Evolutionary conservation across 2,888 invertebrate species (phyloP).

Genomic region (Synanthedon vespiformis): DNA sequence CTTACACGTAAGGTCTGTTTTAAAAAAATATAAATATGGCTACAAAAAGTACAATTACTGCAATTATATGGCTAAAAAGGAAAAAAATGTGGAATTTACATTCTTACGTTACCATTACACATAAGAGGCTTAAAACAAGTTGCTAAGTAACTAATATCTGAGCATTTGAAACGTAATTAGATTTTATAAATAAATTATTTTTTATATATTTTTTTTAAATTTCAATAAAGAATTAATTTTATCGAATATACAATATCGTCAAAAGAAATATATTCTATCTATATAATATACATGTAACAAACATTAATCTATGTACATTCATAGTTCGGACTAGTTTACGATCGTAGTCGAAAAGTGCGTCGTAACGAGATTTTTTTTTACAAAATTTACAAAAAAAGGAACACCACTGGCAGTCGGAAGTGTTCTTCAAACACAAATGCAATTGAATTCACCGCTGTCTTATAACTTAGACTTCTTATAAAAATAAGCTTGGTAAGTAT

Average conservation of each 20-base stretch:
- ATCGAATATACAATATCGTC: conserved; percentile 59
- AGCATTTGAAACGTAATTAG: conserved; percentile 47
- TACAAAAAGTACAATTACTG: conserved; percentile 53
- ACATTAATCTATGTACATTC: conserved; percentile 69
- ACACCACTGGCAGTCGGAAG: conserved; percentile 32
- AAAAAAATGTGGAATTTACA: conserved; percentile 32
- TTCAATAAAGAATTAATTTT: conserved; percentile 47
- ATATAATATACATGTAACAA: conserved; percentile 69
- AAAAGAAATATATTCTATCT: conserved; percentile 68
- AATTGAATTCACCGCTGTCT: conserved; percentile 9
- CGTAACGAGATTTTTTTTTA: conserved; percentile 31
- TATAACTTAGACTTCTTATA: not conserved
- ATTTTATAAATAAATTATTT: conserved; percentile 51
- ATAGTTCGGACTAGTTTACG: conserved; percentile 66
- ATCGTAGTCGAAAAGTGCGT: conserved; percentile 51
- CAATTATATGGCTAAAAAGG: conserved; percentile 44
- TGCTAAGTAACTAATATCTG: conserved; percentile 19
- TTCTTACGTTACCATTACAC: conserved; percentile 26
- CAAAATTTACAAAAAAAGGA: conserved; percentile 54
- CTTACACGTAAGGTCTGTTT: conserved; percentile 58
- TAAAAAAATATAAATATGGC: conserved; percentile 68
- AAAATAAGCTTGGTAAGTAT: too few relatives aligned
- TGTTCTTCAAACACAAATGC: conserved; percentile 19
- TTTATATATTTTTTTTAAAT: conserved; percentile 34
- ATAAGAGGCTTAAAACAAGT: not conserved